These are phyloP conservation scores for Trichogramma pretiosum DNA, from an alignment of 1,140 invertebrate genomes.

Conservation along the genomic window DNA sequence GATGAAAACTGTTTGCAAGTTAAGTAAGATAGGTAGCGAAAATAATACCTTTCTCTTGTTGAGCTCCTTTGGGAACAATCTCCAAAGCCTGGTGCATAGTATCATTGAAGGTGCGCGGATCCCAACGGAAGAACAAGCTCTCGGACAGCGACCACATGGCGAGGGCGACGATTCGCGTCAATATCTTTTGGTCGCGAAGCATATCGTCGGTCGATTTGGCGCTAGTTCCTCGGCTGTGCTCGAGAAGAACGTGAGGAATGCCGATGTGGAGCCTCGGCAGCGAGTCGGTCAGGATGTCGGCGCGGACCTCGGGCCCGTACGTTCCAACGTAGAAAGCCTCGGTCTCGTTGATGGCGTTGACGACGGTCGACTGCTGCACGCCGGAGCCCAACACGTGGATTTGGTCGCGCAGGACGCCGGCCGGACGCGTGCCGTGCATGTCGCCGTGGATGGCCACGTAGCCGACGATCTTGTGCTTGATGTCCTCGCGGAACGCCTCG, in stretches of 20 bases:
- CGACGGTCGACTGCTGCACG: conserved; percentile 29
- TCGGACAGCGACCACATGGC: conserved; percentile 39
- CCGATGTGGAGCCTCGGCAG: conserved; percentile 27
- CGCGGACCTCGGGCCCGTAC: too few relatives aligned
- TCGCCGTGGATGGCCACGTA: conserved; percentile 34
- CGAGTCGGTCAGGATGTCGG: not conserved
- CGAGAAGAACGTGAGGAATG: conserved; percentile 37
- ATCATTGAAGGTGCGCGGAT: conserved; percentile 30
- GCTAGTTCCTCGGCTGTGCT: too few relatives aligned
- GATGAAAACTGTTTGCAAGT: too few relatives aligned
- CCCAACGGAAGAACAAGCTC: conserved; percentile 34
- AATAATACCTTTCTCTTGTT: too few relatives aligned
- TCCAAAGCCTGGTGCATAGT: conserved; percentile 20
- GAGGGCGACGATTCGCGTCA: conserved; percentile 31
- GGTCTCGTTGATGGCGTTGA: conserved; percentile 22
- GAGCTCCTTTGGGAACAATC: too few relatives aligned
- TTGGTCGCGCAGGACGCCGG: conserved; percentile 27
- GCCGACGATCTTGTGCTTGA: conserved; percentile 29
- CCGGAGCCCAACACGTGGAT: conserved; percentile 35
- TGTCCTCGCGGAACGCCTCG: conserved; percentile 24
- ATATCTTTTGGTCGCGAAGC: conserved; percentile 23
- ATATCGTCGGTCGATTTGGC: too few relatives aligned
- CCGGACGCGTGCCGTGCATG: conserved; percentile 32
- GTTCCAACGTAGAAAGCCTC: conserved; percentile 3
- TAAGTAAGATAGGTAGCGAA: too few relatives aligned